Percentiles rank a stretch among this genome's conserved stretches.
Conservation (phyloP, 2,113 vertebrate genomes). For the Haemorhous mexicanus region DNA sequence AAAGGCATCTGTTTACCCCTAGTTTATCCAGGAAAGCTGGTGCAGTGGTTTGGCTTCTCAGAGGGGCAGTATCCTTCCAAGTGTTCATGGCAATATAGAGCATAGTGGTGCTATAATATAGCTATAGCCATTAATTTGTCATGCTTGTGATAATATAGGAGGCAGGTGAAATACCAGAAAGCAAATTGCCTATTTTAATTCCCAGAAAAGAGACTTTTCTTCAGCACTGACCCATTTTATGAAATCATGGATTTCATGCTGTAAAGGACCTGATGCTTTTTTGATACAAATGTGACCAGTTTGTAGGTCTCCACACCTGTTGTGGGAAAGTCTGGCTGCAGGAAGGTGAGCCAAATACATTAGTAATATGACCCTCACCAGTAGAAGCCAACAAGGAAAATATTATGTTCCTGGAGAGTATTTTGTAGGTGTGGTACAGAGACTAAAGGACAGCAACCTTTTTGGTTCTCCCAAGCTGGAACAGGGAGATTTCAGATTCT, state of each 20-base stretch:
- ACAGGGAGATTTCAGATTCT: neutral
- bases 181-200: neutral
- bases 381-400: neutral
- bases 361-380: neutral
- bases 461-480: neutral
- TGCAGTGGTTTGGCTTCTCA: neutral
- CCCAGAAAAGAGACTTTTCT: neutral
- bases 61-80: neutral
- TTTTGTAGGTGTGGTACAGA: neutral
- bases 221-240: neutral
- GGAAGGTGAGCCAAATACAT: neutral
- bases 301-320: neutral
- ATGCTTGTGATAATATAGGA: neutral
- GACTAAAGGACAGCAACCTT: neutral
- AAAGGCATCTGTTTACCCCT: neutral
- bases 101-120: neutral
- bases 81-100: slow-evolving; percentile 44
- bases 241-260: neutral
- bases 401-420: neutral
- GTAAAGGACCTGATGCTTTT: neutral
- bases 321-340: neutral
- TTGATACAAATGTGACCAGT: neutral
- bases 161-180: neutral
- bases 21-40: slow-evolving; percentile 22
- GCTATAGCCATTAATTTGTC: neutral